phyloP scores from a whole-genome alignment of 2,888 invertebrate species.

The Dastarcus helophoroides region DNA sequence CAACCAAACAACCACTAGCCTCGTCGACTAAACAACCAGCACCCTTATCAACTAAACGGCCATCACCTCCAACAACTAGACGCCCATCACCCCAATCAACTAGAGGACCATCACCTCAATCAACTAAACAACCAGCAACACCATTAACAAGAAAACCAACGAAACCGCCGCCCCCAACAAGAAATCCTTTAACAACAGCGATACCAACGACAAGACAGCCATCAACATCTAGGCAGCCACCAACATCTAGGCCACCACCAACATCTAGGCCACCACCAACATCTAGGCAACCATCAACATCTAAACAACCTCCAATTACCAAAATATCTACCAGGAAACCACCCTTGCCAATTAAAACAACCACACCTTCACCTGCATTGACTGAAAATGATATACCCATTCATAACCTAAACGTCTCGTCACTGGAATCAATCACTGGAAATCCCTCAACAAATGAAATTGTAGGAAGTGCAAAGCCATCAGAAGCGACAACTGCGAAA shows the following conservation, averaged over 20 bases:
- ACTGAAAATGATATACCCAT: too few species aligned
- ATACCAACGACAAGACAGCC: slow-evolving; percentile 12
- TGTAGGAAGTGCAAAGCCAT: slow-evolving; percentile 22
- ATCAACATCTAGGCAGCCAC: slow-evolving; percentile 21
- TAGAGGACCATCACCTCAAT: slow-evolving; percentile 17
- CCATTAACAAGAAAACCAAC: slow-evolving; percentile 20
- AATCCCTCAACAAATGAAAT: slow-evolving; percentile 30
- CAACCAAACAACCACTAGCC: slow-evolving; percentile 15
- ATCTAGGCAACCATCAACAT: slow-evolving; percentile 7
- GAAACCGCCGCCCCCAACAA: too few species aligned
- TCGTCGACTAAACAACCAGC: slow-evolving; percentile 12
- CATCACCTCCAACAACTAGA: too few species aligned
- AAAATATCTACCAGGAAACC: slow-evolving; percentile 21
- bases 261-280: slow-evolving; percentile 7
- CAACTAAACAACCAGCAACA: slow-evolving; percentile 17
- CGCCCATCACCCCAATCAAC: too few species aligned
- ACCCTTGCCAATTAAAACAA: slow-evolving; percentile 17
- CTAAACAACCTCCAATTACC: slow-evolving; percentile 4
- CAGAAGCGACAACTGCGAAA: slow-evolving; percentile 15
- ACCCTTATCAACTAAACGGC: slow-evolving; percentile 1
- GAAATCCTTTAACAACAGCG: slow-evolving; percentile 1
- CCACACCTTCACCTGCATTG: slow-evolving; percentile 20
- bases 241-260: slow-evolving; percentile 9
- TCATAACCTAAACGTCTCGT: background rate
- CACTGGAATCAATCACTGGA: slow-evolving; percentile 18